Evolutionary conservation across 2,888 invertebrate species (phyloP).

Genomic region (Scrobipalpa atriplicella): DNA sequence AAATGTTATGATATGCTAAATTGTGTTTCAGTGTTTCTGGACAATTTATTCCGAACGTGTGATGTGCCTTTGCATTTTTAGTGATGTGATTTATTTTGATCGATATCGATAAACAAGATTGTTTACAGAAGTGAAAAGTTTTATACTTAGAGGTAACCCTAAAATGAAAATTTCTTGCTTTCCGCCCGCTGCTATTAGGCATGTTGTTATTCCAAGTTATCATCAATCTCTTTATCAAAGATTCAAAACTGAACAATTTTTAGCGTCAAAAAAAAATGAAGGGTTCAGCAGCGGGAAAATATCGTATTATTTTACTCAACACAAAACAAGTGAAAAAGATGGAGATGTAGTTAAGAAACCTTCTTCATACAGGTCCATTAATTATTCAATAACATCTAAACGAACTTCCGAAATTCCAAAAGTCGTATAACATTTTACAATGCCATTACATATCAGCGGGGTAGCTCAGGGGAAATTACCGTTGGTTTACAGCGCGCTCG

Average conservation of each 20-base stretch:
- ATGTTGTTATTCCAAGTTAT: too few relatives aligned
- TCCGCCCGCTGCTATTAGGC: too few relatives aligned
- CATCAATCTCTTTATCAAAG: too few relatives aligned
- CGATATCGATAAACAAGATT: not conserved
- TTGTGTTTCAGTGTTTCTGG: constrained; percentile 24
- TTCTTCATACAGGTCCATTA: not conserved
- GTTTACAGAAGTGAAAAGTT: too few relatives aligned
- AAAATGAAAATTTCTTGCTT: too few relatives aligned
- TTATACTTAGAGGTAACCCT: too few relatives aligned
- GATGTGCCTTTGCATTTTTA: constrained; percentile 21
- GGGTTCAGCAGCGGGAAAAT: too few relatives aligned
- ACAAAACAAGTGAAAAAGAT: too few relatives aligned
- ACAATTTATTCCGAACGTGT: constrained; percentile 27
- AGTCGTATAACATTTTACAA: constrained; percentile 24
- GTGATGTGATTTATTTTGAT: constrained; percentile 4
- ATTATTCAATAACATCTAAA: constrained; percentile 15
- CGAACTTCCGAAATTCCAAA: constrained; percentile 5
- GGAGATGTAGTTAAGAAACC: not conserved
- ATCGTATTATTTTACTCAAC: too few relatives aligned
- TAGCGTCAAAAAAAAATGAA: too few relatives aligned
- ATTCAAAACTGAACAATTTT: too few relatives aligned
- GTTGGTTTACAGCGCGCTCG: constrained; percentile 50
- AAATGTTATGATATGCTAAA: constrained; percentile 28
- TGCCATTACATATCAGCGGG: constrained; percentile 24
- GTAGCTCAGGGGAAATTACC: constrained; percentile 66